These are phyloP conservation scores for Orthosia cruda DNA, from an alignment of 2,888 invertebrate species.

Conservation along the genomic window DNA sequence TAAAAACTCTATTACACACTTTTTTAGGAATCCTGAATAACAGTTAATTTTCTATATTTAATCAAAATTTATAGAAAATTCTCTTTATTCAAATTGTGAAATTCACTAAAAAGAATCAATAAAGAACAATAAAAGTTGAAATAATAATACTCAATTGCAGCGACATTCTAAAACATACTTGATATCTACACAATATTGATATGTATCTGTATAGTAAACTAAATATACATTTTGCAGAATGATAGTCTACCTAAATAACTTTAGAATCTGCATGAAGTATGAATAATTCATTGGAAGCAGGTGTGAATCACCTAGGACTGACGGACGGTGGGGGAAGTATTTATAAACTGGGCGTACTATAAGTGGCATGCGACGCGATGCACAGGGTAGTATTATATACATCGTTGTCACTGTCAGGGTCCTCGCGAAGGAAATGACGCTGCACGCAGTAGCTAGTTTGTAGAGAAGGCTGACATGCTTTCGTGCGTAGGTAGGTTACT, in stretches of 20 bases:
- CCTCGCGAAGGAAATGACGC: slow-evolving; percentile 30
- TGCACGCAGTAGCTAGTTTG: slow-evolving; percentile 37
- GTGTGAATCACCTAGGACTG: slow-evolving; percentile 26
- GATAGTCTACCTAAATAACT: background rate
- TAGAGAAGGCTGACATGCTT: background rate
- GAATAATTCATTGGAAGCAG: slow-evolving; percentile 31
- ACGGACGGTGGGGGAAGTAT: slow-evolving; percentile 9
- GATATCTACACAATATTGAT: no score
- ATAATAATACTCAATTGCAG: no score
- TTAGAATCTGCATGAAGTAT: slow-evolving; percentile 31
- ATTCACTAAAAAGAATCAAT: no score
- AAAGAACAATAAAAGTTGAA: no score
- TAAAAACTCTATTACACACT: no score
- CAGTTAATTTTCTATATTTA: no score
- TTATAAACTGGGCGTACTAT: slow-evolving; percentile 13
- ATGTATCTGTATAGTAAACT: no score
- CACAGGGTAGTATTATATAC: slow-evolving; percentile 27
- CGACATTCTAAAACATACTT: no score
- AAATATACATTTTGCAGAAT: slow-evolving; percentile 1
- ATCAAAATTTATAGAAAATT: no score
- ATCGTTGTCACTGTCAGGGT: slow-evolving; percentile 41
- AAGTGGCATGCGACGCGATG: no score
- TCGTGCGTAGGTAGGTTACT: background rate
- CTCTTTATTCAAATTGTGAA: no score
- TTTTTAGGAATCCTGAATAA: no score